A percentile compares a stretch with the other conserved stretches of the same genome.
These are phyloP conservation scores for Guaruba guarouba DNA, from an alignment of 2,113 vertebrate species.

Conservation along the genomic window DNA sequence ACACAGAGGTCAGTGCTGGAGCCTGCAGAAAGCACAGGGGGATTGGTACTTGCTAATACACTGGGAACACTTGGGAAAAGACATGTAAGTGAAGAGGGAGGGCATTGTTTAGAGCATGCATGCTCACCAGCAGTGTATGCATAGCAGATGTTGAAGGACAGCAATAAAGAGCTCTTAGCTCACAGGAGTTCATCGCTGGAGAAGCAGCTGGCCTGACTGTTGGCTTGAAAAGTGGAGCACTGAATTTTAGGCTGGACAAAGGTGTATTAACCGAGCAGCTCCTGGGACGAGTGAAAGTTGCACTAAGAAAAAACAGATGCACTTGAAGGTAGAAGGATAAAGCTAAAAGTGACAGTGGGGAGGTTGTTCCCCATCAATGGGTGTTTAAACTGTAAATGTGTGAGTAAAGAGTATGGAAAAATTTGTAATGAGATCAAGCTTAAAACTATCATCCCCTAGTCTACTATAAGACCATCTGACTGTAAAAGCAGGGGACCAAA, in stretches of 20 bases:
- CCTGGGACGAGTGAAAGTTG: background rate
- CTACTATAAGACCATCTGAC: background rate
- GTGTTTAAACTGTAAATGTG: background rate
- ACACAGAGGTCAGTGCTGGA: background rate
- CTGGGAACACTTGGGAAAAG: background rate
- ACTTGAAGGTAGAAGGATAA: background rate
- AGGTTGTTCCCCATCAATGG: background rate
- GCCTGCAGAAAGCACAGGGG: background rate
- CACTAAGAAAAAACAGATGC: background rate
- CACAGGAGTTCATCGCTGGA: background rate
- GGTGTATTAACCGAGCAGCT: background rate
- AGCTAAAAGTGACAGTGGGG: background rate
- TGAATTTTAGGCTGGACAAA: background rate
- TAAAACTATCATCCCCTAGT: background rate
- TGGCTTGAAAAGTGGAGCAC: background rate
- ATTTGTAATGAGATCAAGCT: background rate
- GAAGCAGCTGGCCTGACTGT: background rate
- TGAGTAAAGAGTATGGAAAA: background rate
- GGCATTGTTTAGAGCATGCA: rapidly evolving
- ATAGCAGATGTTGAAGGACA: background rate
- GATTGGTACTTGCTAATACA: rapidly evolving
- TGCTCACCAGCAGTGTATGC: background rate
- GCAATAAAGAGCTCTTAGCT: background rate
- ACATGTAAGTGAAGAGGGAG: rapidly evolving
- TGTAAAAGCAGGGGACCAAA: background rate